Evolutionary conservation across 1,140 invertebrate genomes (phyloP), one percentile per base, ranked within the genome.

Genomic region (Triops longicaudatus): DNA sequence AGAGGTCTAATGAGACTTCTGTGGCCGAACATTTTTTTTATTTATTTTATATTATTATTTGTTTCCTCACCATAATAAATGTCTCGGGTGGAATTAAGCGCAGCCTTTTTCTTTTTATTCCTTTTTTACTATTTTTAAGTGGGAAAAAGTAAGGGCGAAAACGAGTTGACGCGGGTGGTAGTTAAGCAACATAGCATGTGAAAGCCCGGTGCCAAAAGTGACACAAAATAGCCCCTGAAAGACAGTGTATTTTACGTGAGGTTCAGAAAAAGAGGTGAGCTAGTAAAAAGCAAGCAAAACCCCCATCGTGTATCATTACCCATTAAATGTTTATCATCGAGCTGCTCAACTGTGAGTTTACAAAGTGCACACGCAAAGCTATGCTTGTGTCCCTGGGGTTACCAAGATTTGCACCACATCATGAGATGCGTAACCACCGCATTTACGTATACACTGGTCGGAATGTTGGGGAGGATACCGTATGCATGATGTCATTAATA

Each of bases 281-380:
- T n/a, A 63, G 22, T n/a, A n/a, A 63, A 63, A 63, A 63, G 22
- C n/a, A n/a, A 22, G 50, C 50, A 63, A 22, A 63, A 63, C 17
- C 50, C 14, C 22, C 50, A 63, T 22, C 50, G 50, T 63, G 50
- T 14, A 63, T 63, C 50, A 63, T 63, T 63, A 63, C n/a, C 50
- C 50, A 63, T 22, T 63, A 63, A 63, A 63, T 63, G 50, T 63
- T 63, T 63, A 63, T 63, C 50, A 63, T 63, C 50, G 50, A 63
- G 50, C 50, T 63, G 50, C 50, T 63, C 50, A 63, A 63, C 50
- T 63, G 50, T 63, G 50, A 63, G 50, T 63, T 63, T 63, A 63
- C 50, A 63, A 63, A 63, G 50, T 63, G 22, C 50, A 63, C 50
- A 63, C 50, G 50, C 50, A 17, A 63, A 22, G 17, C 14, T 63